phyloP scores from a whole-genome alignment of 37 sponge, comb jelly and placozoan species.

The Theonella swinhoei region DNA sequence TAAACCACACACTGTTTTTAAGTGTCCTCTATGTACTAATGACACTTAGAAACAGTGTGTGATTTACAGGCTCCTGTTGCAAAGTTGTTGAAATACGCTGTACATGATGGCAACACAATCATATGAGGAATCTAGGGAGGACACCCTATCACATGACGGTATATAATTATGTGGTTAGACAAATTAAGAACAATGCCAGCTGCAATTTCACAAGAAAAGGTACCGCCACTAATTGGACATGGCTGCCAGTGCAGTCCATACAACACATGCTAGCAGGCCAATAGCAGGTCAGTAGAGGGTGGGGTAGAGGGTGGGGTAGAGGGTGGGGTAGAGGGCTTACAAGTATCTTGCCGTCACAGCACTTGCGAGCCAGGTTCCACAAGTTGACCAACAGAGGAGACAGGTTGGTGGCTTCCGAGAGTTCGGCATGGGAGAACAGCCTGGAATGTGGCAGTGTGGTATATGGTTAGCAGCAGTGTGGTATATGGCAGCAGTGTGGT shows the following conservation, averaged over 20 bases:
- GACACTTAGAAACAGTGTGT: too few species aligned
- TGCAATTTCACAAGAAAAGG: too few species aligned
- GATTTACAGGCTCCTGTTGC: too few species aligned
- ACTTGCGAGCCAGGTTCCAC: constrained; percentile 59
- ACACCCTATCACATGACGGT: neutral
- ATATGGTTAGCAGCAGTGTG: neutral
- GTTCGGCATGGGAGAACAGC: constrained; percentile 49
- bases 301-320: neutral
- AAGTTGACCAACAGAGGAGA: constrained; percentile 51
- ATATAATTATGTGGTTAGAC: too few species aligned
- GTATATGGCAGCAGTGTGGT: too few species aligned
- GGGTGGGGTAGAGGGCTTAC: constrained; percentile 21
- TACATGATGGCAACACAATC: neutral
- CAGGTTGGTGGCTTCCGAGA: constrained; percentile 31
- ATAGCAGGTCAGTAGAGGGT: neutral
- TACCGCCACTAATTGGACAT: too few species aligned
- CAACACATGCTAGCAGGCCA: neutral
- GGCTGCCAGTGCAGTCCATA: too few species aligned
- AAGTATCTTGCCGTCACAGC: constrained; percentile 29
- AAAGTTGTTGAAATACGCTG: too few species aligned
- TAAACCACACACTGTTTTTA: too few species aligned
- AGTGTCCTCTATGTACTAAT: too few species aligned
- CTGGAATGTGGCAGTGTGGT: neutral
- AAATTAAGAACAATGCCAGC: too few species aligned
- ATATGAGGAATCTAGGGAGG: neutral